These are phyloP conservation scores for Papilio demoleus DNA, from an alignment of 2,888 invertebrate species.

Conservation along the genomic window DNA sequence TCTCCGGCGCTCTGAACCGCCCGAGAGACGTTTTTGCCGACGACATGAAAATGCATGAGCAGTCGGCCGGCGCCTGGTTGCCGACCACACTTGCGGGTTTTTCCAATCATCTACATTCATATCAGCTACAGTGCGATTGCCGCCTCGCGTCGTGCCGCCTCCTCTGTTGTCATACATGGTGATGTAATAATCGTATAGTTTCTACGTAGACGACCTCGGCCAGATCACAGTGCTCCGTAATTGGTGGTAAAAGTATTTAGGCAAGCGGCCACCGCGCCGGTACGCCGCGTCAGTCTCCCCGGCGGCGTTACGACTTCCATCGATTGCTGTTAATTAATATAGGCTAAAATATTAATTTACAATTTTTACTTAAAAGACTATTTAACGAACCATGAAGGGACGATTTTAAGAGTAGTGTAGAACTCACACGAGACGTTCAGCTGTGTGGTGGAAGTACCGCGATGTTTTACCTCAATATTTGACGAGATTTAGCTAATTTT, in stretches of 20 bases:
- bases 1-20: conserved; percentile 55
- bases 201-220: conserved; percentile 23
- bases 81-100: background rate
- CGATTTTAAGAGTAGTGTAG: no score
- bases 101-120: background rate
- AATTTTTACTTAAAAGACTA: no score
- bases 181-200: conserved; percentile 13
- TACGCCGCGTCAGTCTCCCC: no score
- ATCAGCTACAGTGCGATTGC: background rate
- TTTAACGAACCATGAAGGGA: no score
- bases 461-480: no score
- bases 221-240: conserved; percentile 49
- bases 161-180: background rate
- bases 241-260: conserved; percentile 56
- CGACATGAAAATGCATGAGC: conserved; percentile 66
- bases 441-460: no score
- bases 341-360: no score
- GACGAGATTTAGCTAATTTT: no score
- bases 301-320: no score
- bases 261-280: conserved; percentile 46
- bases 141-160: background rate
- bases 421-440: no score
- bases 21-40: conserved; percentile 64
- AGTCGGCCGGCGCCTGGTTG: conserved; percentile 22
- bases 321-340: no score